Evolutionary conservation across 1,140 invertebrate genomes (phyloP).

Genomic region (Drosophila prosaltans): DNA sequence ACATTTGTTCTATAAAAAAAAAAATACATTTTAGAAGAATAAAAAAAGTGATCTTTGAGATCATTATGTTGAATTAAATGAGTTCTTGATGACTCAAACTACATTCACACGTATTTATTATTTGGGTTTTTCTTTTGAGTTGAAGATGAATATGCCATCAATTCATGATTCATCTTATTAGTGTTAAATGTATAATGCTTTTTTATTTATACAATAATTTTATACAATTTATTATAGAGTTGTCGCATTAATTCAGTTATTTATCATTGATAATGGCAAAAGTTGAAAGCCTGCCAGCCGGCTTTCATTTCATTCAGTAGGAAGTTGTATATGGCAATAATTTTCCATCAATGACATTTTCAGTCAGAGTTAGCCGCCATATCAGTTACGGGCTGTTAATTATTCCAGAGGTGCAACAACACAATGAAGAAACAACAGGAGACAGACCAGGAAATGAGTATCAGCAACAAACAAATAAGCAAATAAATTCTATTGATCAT

Average conservation of each 20-base stretch:
- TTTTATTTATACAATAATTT: constrained; percentile 33
- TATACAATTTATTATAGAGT: constrained; percentile 63
- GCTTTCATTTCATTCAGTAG: constrained; percentile 56
- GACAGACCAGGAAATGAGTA: constrained; percentile 13
- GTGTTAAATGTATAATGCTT: constrained; percentile 26
- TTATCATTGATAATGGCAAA: constrained; percentile 65
- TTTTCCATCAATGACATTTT: constrained; percentile 26
- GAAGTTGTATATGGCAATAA: constrained; percentile 59
- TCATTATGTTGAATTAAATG: neutral
- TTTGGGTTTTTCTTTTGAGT: neutral
- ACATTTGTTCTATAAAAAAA: constrained; percentile 44
- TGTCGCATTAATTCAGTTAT: constrained; percentile 79
- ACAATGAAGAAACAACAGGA: constrained; percentile 1
- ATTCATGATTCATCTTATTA: constrained; percentile 23
- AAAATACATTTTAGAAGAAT: neutral
- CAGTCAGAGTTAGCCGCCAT: neutral
- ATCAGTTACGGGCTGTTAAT: constrained; percentile 16
- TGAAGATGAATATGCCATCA: constrained; percentile 3
- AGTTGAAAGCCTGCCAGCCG: constrained; percentile 32
- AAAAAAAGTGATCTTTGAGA: constrained; percentile 1
- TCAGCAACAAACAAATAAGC: constrained; percentile 19
- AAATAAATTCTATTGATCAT: constrained; percentile 24
- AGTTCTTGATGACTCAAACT: constrained; percentile 14
- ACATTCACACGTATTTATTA: neutral
- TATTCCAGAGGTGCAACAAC: constrained; percentile 18